A percentile compares a stretch with the other conserved stretches of the same genome.
Evolutionary conservation across 2,797 vertebrate species (phyloP).

Genomic region (Aeoliscus strigatus): DNA sequence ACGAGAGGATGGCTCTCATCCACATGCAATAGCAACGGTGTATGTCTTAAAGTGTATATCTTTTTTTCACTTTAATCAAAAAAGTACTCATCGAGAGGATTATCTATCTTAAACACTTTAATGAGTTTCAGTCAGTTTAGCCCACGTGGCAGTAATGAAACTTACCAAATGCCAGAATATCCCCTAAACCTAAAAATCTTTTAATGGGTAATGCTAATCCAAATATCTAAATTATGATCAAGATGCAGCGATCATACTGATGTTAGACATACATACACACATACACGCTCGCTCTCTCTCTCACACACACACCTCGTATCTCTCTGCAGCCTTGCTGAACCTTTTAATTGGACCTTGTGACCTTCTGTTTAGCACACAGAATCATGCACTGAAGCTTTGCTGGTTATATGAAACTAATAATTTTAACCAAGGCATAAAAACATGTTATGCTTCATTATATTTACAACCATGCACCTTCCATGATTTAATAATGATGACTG

Average conservation of each 20-base stretch:
- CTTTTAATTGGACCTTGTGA: conserved; percentile 38
- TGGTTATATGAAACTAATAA: conserved; percentile 11
- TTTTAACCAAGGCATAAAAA: conserved; percentile 9
- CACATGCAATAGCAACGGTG: conserved; percentile 23
- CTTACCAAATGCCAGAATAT: conserved; percentile 38
- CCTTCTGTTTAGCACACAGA: conserved; percentile 18
- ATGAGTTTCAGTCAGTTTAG: conserved; percentile 57
- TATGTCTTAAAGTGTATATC: too few relatives aligned
- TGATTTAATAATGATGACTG: not conserved
- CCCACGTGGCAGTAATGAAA: conserved; percentile 57
- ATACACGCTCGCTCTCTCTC: too few relatives aligned
- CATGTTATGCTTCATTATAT: conserved; percentile 3
- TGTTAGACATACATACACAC: conserved; percentile 39
- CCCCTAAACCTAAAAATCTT: conserved; percentile 62
- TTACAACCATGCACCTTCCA: not conserved
- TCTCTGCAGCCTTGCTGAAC: conserved; percentile 39
- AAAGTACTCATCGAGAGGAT: conserved; percentile 48
- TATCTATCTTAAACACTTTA: conserved; percentile 57
- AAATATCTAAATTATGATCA: conserved; percentile 72
- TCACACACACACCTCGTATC: conserved; percentile 41
- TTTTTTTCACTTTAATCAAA: conserved; percentile 40
- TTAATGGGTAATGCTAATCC: conserved; percentile 65
- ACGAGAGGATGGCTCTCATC: conserved; percentile 33
- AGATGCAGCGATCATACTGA: conserved; percentile 54
- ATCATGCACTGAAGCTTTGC: conserved; percentile 7